These are phyloP conservation scores for Enteromius trimaculatus DNA, from an alignment of 2,797 vertebrate species.

Conservation along the genomic window DNA sequence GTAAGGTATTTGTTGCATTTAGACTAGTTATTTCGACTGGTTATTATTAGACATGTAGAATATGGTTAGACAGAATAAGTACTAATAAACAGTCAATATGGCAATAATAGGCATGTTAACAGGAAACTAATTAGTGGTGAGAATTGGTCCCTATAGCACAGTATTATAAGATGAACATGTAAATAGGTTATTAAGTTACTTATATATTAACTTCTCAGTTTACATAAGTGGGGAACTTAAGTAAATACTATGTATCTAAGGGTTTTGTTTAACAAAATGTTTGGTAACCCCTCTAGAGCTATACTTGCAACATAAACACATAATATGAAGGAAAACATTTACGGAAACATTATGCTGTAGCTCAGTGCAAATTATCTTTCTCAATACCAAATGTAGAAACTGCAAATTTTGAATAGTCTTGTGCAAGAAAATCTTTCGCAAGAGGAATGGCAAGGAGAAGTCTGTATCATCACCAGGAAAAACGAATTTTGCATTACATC, in stretches of 20 bases:
- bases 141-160: neutral
- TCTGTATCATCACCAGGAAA: constrained; percentile 56
- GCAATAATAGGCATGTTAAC: neutral
- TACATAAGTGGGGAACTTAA: neutral
- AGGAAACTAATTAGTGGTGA: neutral
- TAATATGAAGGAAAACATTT: neutral
- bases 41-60: no score
- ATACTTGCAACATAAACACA: neutral
- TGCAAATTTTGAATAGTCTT: constrained; percentile 17
- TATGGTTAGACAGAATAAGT: no score
- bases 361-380: neutral
- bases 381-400: neutral
- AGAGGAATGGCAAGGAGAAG: constrained; percentile 38
- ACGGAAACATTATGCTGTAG: neutral
- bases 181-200: neutral
- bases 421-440: constrained; percentile 43
- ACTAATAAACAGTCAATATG: no score
- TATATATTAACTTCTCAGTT: neutral
- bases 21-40: no score
- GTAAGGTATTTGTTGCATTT: no score
- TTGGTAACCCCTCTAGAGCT: neutral
- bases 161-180: neutral
- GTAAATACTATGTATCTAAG: neutral
- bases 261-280: neutral
- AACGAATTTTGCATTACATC: constrained; percentile 35